phyloP scores from a whole-genome alignment of 2,888 invertebrate genomes.

The Bugulina stolonifera region DNA sequence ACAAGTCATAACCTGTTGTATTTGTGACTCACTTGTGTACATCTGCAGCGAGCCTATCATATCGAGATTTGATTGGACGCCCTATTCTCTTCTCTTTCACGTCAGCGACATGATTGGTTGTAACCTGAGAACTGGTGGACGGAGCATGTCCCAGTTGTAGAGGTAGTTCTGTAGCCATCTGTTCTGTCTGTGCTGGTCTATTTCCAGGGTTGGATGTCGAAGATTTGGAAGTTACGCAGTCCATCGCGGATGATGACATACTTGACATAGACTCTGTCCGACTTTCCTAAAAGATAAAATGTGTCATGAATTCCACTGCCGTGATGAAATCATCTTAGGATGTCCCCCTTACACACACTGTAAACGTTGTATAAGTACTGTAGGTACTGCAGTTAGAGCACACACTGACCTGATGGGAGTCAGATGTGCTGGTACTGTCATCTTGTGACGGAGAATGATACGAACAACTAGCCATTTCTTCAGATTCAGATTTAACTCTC shows the following conservation, averaged over 20 bases:
- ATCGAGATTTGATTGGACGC: background rate
- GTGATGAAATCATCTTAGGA: background rate
- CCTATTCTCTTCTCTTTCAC: background rate
- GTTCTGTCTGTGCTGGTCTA: no score
- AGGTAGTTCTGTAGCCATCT: no score
- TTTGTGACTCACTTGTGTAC: slow-evolving; percentile 10
- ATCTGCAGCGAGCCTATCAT: background rate
- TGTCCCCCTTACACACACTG: background rate
- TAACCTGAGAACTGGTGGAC: no score
- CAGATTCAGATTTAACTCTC: no score
- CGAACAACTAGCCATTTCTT: no score
- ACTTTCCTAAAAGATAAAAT: background rate
- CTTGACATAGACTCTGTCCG: background rate
- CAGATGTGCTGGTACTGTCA: no score
- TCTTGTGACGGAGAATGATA: no score
- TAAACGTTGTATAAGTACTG: background rate
- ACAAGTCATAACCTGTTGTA: no score
- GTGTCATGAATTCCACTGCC: no score
- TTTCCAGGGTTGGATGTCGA: background rate
- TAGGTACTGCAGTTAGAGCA: background rate
- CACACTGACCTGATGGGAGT: no score
- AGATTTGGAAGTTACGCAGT: slow-evolving; percentile 18
- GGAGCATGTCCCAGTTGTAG: background rate
- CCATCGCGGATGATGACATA: slow-evolving; percentile 14
- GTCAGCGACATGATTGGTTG: no score